A percentile compares a stretch with the other conserved stretches of the same genome.
These are phyloP conservation scores for Nomada hirtipes DNA, from an alignment of 2,888 invertebrate genomes.

Conservation along the genomic window DNA sequence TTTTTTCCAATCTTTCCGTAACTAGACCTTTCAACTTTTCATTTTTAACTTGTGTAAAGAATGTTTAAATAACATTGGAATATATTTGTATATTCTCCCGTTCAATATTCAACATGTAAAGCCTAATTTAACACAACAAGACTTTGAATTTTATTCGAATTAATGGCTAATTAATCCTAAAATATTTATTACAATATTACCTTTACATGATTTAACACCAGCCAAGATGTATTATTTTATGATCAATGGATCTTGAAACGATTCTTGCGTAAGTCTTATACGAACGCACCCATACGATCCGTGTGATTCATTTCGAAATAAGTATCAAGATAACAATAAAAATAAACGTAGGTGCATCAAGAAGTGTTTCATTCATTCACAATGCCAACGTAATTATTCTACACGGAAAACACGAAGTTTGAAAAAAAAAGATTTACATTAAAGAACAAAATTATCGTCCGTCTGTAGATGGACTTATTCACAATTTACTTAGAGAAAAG, in stretches of 20 bases:
- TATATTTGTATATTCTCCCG: not conserved
- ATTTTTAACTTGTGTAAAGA: too few species aligned
- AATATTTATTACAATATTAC: too few species aligned
- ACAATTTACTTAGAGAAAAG: not conserved
- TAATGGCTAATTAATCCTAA: too few species aligned
- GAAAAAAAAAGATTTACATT: not conserved
- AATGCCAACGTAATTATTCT: not conserved
- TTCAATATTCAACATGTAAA: too few species aligned
- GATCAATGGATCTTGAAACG: not conserved
- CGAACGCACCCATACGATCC: conserved; percentile 7
- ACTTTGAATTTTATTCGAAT: too few species aligned
- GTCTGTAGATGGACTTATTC: not conserved
- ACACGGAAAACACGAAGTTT: not conserved
- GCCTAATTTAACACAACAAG: too few species aligned
- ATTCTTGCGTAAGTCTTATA: not conserved
- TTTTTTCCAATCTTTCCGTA: too few species aligned
- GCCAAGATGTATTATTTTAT: too few species aligned
- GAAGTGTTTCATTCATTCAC: not conserved
- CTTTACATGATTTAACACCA: too few species aligned
- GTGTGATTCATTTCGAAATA: conserved; percentile 13
- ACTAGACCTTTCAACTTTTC: too few species aligned
- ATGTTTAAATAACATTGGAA: not conserved
- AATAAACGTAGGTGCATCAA: not conserved
- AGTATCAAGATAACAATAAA: not conserved
- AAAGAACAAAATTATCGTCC: too few species aligned